A percentile compares a stretch with the other conserved stretches of the same genome.
phyloP scores from a whole-genome alignment of 2,888 invertebrate genomes.

The Stictocephala bisonia region DNA sequence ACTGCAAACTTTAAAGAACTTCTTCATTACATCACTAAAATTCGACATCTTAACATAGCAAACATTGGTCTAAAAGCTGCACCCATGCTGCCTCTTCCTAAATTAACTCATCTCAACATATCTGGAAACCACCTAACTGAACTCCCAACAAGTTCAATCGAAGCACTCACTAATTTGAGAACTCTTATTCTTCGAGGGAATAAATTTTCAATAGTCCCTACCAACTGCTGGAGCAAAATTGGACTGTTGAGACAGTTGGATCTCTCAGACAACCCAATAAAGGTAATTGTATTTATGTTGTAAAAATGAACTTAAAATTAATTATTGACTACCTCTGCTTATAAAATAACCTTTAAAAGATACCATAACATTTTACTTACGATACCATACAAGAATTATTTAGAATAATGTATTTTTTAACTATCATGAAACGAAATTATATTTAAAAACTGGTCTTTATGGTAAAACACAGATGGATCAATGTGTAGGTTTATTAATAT shows the following conservation, averaged over 20 bases:
- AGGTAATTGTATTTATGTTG: slow-evolving; percentile 63
- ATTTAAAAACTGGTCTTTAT: too few relatives aligned
- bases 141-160: slow-evolving; percentile 75
- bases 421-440: too few relatives aligned
- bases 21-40: slow-evolving; percentile 85
- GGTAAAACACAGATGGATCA: too few relatives aligned
- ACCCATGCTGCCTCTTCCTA: slow-evolving; percentile 79
- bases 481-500: too few relatives aligned
- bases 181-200: slow-evolving; percentile 82
- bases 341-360: too few relatives aligned
- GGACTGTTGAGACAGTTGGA: slow-evolving; percentile 80
- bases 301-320: too few relatives aligned
- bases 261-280: slow-evolving; percentile 84
- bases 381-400: too few relatives aligned
- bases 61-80: slow-evolving; percentile 77
- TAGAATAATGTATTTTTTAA: too few relatives aligned
- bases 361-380: too few relatives aligned
- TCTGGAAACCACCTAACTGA: slow-evolving; percentile 81
- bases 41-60: slow-evolving; percentile 81
- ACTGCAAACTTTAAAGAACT: slow-evolving; percentile 89
- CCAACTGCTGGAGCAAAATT: slow-evolving; percentile 79
- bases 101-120: slow-evolving; percentile 82
- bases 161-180: slow-evolving; percentile 71
- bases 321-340: too few relatives aligned
- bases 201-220: slow-evolving; percentile 78